These are phyloP conservation scores for Rhynchonycteris naso DNA, from an alignment of 2,797 vertebrate species.

Conservation along the genomic window DNA sequence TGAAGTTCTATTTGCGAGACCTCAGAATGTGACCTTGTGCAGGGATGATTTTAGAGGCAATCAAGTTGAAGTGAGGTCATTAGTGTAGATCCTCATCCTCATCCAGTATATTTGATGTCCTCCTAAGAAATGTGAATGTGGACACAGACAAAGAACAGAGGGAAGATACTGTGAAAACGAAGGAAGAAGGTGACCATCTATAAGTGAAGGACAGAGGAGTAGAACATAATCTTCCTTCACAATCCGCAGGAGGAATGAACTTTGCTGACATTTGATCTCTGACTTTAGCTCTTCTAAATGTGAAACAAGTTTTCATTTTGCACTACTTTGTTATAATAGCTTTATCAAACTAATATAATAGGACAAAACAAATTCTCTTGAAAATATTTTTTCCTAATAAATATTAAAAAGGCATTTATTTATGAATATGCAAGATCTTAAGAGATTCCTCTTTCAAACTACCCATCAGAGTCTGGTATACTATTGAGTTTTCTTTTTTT, in stretches of 20 bases:
- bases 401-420: not conserved
- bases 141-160: not conserved
- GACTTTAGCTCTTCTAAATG: not conserved
- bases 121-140: not conserved
- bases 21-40: not conserved
- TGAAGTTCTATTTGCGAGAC: not conserved
- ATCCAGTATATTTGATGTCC: not conserved
- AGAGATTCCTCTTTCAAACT: not conserved
- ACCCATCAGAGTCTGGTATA: not conserved
- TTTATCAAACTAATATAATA: not conserved
- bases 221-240: not conserved
- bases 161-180: not conserved
- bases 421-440: not conserved
- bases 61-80: not conserved
- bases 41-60: not conserved
- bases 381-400: not conserved
- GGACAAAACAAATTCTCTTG: not conserved
- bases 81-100: not conserved
- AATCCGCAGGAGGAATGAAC: not conserved
- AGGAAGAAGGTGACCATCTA: not conserved
- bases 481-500: not conserved
- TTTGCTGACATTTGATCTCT: not conserved
- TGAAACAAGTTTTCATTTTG: not conserved
- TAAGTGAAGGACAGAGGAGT: accelerated
- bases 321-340: not conserved